Percentiles rank a stretch among this genome's conserved stretches.
phyloP scores from a whole-genome alignment of 2,113 vertebrate genomes.

The Paraplagusia blochii region DNA sequence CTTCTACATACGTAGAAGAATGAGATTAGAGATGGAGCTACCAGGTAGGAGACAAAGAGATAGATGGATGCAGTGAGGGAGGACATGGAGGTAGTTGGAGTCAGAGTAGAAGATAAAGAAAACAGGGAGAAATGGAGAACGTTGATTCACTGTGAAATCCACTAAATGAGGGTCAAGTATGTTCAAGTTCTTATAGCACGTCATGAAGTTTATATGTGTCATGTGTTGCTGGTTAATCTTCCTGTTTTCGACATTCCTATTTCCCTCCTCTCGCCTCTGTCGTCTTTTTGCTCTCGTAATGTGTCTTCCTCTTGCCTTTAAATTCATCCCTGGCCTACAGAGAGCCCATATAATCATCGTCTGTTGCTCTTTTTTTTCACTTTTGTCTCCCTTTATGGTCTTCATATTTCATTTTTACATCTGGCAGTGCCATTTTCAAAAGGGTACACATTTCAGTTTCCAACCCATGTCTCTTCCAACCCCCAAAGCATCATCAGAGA shows the following conservation, averaged over 20 bases:
- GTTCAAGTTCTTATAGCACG: background rate
- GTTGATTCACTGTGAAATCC: no score
- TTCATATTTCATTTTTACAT: slow-evolving; percentile 37
- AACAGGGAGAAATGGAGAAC: no score
- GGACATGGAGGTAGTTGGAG: no score
- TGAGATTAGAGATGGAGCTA: no score
- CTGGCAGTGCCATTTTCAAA: slow-evolving; percentile 35
- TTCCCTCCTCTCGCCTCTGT: slow-evolving; percentile 2
- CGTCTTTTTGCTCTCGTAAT: background rate
- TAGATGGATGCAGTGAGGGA: no score
- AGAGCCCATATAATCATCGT: slow-evolving; percentile 4
- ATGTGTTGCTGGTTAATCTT: slow-evolving; percentile 34
- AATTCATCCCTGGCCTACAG: background rate
- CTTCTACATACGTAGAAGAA: no score
- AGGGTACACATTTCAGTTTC: slow-evolving; percentile 37
- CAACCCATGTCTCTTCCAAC: slow-evolving; percentile 18
- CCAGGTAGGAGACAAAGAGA: no score
- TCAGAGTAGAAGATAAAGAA: no score
- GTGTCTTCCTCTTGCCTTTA: slow-evolving; percentile 2
- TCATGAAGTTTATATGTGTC: slow-evolving; percentile 1
- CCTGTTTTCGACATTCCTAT: slow-evolving; percentile 41
- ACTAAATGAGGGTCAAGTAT: no score
- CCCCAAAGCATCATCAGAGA: slow-evolving; percentile 26
- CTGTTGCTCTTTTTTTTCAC: slow-evolving; percentile 4
- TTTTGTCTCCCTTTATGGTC: slow-evolving; percentile 18